Conservation (phyloP, 2,113 vertebrate species). For the Coracopsis vasa region DNA sequence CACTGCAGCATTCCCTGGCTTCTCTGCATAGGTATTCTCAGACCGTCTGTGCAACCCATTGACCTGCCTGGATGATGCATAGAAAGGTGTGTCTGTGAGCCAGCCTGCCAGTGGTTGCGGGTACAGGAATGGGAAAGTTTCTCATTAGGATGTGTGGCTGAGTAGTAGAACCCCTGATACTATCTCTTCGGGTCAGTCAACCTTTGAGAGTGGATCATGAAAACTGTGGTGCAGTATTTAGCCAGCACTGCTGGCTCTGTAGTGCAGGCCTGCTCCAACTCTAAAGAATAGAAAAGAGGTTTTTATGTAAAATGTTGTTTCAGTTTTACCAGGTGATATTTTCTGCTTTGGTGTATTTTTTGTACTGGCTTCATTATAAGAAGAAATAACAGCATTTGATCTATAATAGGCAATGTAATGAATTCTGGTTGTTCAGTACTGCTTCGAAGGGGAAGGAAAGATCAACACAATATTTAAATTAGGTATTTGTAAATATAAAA, state of each 20-base stretch:
- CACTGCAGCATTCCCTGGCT: not conserved
- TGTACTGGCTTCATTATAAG: not conserved
- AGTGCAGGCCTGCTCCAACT: not conserved
- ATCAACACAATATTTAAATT: not conserved
- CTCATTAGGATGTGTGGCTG: constrained; percentile 7
- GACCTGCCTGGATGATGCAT: constrained; percentile 18
- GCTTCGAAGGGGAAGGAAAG: not conserved
- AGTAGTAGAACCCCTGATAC: not conserved
- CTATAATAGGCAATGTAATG: not conserved
- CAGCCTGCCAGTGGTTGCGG: not conserved
- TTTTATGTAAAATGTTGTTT: not conserved
- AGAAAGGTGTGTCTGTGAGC: constrained; percentile 38
- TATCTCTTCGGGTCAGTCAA: not conserved
- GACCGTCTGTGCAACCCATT: not conserved
- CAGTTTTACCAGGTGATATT: not conserved
- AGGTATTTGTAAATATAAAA: not conserved
- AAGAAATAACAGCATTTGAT: not conserved
- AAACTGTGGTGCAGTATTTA: not conserved
- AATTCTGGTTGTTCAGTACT: not conserved
- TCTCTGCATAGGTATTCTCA: not conserved
- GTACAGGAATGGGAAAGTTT: constrained; percentile 27
- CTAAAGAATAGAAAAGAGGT: not conserved
- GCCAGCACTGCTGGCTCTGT: not conserved
- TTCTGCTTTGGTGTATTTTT: not conserved
- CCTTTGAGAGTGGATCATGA: not conserved